Conservation (phyloP, 2,888 invertebrate genomes). For the Autographa pulchrina region DNA sequence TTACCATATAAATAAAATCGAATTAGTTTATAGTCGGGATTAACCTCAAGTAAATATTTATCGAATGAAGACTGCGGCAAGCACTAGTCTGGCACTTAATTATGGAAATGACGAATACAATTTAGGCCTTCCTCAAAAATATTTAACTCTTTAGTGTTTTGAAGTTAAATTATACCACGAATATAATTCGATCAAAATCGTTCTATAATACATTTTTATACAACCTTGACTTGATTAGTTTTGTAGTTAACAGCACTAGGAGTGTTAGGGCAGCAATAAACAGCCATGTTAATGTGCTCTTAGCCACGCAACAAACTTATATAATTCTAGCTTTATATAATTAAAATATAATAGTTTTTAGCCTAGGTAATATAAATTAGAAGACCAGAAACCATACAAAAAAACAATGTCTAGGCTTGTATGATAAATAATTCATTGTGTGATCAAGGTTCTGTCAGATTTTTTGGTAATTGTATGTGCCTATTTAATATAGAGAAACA, state of each 20-base stretch:
- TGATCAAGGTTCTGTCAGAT: too few relatives aligned
- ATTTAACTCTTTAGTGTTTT: background rate
- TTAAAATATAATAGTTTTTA: background rate
- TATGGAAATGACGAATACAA: background rate
- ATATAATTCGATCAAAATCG: background rate
- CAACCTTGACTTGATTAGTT: slow-evolving; percentile 7
- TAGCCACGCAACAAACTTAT: background rate
- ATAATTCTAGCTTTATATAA: background rate
- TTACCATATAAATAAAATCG: too few relatives aligned
- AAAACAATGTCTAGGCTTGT: too few relatives aligned
- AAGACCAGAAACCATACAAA: too few relatives aligned
- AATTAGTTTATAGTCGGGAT: too few relatives aligned
- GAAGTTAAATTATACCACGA: background rate
- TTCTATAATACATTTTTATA: slow-evolving; percentile 1
- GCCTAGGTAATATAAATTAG: too few relatives aligned
- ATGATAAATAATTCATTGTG: too few relatives aligned
- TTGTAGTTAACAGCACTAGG: background rate
- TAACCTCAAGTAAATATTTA: too few relatives aligned
- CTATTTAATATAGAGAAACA: too few relatives aligned
- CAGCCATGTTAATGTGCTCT: slow-evolving; percentile 6
- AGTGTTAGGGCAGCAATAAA: slow-evolving; percentile 13
- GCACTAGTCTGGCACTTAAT: too few relatives aligned
- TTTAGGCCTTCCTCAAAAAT: background rate
- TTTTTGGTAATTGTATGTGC: too few relatives aligned
- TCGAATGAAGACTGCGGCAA: too few relatives aligned